Evolutionary conservation across 2,888 invertebrate genomes (phyloP).

Genomic region (Branchipolynoe longqiensis): DNA sequence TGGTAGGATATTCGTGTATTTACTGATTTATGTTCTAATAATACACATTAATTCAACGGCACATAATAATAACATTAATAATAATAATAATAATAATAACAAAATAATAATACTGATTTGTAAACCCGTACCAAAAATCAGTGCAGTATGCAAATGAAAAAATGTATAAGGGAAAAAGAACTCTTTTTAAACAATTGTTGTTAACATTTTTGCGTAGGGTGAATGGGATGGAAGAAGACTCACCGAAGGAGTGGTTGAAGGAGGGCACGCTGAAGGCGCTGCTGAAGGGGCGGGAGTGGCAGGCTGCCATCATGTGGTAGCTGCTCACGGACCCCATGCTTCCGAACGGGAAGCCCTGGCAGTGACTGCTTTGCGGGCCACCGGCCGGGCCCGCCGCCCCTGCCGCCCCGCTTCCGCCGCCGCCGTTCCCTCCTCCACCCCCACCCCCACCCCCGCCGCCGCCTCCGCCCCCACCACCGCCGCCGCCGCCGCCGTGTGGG

Average conservation of each 20-base stretch:
- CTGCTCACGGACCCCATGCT: conserved; percentile 35
- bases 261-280: conserved; percentile 60
- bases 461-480: conserved; percentile 3
- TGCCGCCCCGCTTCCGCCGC: conserved; percentile 24
- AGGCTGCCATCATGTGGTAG: conserved; percentile 58
- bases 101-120: too few species aligned
- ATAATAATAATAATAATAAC: too few species aligned
- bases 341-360: conserved; percentile 55
- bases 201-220: too few species aligned
- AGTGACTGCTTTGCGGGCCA: conserved; percentile 39
- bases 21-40: too few species aligned
- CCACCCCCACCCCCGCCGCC: conserved; percentile 42
- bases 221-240: too few species aligned
- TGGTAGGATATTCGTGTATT: too few species aligned
- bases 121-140: too few species aligned
- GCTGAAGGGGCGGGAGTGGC: conserved; percentile 59
- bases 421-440: conserved; percentile 2
- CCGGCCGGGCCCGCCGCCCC: conserved; percentile 42
- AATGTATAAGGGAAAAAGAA: too few species aligned
- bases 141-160: too few species aligned
- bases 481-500: conserved; percentile 59
- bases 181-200: too few species aligned
- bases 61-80: too few species aligned
- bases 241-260: conserved; percentile 57
- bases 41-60: too few species aligned